A percentile compares a stretch with the other conserved stretches of the same genome.
These are phyloP conservation scores for Pseudorhombus dupliciocellatus DNA, from an alignment of 2,113 vertebrate genomes.

Conservation along the genomic window DNA sequence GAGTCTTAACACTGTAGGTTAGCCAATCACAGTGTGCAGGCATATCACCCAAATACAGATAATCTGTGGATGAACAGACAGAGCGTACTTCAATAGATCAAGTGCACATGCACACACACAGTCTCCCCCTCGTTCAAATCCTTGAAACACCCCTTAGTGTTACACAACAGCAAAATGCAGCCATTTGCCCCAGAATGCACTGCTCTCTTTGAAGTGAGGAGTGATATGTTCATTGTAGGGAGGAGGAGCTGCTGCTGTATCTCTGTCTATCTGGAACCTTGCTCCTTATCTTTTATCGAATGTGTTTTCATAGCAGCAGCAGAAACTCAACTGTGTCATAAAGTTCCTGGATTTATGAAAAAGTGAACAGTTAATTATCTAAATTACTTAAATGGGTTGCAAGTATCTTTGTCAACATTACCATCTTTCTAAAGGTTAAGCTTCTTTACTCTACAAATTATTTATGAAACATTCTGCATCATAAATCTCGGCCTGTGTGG, in stretches of 20 bases:
- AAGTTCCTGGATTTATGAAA: neutral
- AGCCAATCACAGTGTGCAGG: neutral
- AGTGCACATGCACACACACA: slow-evolving; percentile 22
- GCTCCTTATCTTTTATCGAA: neutral
- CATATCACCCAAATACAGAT: slow-evolving; percentile 15
- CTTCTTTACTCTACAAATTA: slow-evolving; percentile 6
- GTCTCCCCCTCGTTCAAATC: slow-evolving; percentile 35
- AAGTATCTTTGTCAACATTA: no score
- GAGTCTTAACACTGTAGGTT: neutral
- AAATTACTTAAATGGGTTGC: no score
- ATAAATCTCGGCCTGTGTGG: slow-evolving; percentile 32
- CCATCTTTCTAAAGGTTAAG: neutral
- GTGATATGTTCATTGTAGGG: slow-evolving; percentile 16
- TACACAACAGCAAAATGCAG: slow-evolving; percentile 68
- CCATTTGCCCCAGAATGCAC: slow-evolving; percentile 51
- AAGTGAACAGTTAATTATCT: no score
- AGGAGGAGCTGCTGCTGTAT: slow-evolving; percentile 16
- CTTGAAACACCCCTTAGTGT: slow-evolving; percentile 57
- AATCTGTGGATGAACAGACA: slow-evolving; percentile 41
- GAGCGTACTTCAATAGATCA: slow-evolving; percentile 58
- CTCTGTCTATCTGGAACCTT: neutral
- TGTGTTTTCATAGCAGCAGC: neutral
- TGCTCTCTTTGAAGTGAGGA: slow-evolving; percentile 51
- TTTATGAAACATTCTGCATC: slow-evolving; percentile 22
- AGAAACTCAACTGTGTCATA: neutral